phyloP scores from a whole-genome alignment of 2,888 invertebrate genomes.

The Deilephila porcellus region DNA sequence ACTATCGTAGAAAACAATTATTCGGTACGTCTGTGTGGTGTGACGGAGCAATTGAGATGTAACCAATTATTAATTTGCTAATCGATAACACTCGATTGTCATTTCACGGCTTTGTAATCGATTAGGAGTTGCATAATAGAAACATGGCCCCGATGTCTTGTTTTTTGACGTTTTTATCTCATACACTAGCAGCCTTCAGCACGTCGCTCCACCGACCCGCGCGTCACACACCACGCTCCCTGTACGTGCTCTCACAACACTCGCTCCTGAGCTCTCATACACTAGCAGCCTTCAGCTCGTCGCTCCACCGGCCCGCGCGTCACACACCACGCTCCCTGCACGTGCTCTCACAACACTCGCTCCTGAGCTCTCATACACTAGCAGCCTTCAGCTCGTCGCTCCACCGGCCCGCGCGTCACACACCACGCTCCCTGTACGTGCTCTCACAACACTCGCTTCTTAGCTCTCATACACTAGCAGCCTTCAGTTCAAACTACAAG shows the following conservation, averaged over 20 bases:
- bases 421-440: too few relatives aligned
- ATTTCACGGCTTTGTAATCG: conserved; percentile 30
- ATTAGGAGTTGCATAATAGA: conserved; percentile 32
- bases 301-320: too few relatives aligned
- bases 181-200: not conserved
- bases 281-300: too few relatives aligned
- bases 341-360: too few relatives aligned
- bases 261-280: too few relatives aligned
- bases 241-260: not conserved
- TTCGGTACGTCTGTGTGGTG: conserved; percentile 29
- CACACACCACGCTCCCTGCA: too few relatives aligned
- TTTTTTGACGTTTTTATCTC: conserved; percentile 6
- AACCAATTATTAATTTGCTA: conserved; percentile 29
- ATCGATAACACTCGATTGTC: conserved; percentile 25
- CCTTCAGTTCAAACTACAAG: not conserved
- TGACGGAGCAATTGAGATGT: conserved; percentile 31
- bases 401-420: too few relatives aligned
- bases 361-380: too few relatives aligned
- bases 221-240: conserved; percentile 3
- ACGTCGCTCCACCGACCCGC: not conserved
- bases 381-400: too few relatives aligned
- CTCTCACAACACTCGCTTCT: too few relatives aligned
- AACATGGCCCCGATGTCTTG: conserved; percentile 4
- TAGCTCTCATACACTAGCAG: not conserved
- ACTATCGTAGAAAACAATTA: conserved; percentile 29